phyloP scores from a whole-genome alignment of 2,113 vertebrate genomes.

The Antechinus flavipes region DNA sequence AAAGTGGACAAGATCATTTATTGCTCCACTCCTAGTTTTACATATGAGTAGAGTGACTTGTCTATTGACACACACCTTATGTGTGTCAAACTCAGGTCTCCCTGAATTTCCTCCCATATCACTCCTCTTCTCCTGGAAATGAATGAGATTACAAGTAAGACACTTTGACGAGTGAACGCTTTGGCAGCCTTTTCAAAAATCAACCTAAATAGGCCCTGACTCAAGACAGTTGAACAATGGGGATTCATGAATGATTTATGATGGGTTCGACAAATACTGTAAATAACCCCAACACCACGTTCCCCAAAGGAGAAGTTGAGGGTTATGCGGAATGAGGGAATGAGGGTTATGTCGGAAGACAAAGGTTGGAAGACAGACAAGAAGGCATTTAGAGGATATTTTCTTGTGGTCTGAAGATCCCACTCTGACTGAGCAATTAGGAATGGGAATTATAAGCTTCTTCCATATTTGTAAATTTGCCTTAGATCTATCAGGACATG shows the following conservation, averaged over 20 bases:
- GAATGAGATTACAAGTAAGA: not conserved
- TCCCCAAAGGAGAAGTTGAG: slow-evolving; percentile 19
- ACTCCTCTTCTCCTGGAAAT: not conserved
- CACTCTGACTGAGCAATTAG: not conserved
- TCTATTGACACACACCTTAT: not conserved
- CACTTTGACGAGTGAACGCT: not conserved
- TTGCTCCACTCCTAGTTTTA: not conserved
- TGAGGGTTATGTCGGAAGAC: not conserved
- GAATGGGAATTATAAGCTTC: not conserved
- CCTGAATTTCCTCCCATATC: not conserved
- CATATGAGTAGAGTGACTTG: not conserved
- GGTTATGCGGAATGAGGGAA: not conserved
- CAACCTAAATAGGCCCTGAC: slow-evolving; percentile 10
- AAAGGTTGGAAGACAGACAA: not conserved
- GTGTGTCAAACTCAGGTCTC: not conserved
- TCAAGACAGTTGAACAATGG: slow-evolving; percentile 33
- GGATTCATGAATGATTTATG: slow-evolving; percentile 45
- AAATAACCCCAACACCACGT: slow-evolving; percentile 33
- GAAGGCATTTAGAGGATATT: not conserved
- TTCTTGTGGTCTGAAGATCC: not conserved
- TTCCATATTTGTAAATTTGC: slow-evolving; percentile 8
- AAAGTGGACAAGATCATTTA: not conserved
- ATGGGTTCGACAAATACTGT: slow-evolving; percentile 22
- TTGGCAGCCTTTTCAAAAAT: slow-evolving; percentile 47
- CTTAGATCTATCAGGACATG: not conserved